Base-by-base conservation (phyloP, 1,140 invertebrate species). In the Drosophila bifasciata region DNA sequence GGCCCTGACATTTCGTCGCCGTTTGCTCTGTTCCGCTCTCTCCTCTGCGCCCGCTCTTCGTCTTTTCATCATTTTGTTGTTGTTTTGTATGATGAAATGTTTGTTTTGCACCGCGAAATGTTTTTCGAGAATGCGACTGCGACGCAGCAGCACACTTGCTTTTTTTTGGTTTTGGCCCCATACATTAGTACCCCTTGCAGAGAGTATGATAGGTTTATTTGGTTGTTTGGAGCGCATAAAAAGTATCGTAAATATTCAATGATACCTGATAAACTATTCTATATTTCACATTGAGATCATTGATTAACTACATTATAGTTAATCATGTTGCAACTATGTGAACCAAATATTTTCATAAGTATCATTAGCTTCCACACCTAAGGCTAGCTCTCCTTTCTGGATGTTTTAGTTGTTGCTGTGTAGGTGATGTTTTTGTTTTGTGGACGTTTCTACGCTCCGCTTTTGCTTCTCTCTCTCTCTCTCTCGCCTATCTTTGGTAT, bases 71-170 rank as follows among this genome's bases (percentile, higher is more conserved):
- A 64, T 70, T 9, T 57, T 75, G 40, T 57, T 60, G 46, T 66
- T n/a, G n/a, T 64, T 75, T 76, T 86, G 56, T 78, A 79, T 84
- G 83, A 86, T 86, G 83, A 86, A 86, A 86, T 86, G 83, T 86
- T 86, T 86, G 83, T 86, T 86, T 86, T 86, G 83, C 83, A 83
- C 83, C 62, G 81, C 83, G 84, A 86, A 86, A 86, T 88, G 78
- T 80, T 74, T 68, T 68, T 41, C 11, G 32, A 36, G 32, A 36
- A 36, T 36, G 48, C 40, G 48, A 53, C 62, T 46, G 62, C 61
- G 62, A 55, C 61, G 62, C 28, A 13, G 51, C n/a, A n/a, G 21
- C 51, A n/a, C 16, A 40, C 51, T 50, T 52, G 51, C 23, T 32
- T 32, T 32, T 32, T 28, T 28, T 32, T n/a, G n/a, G n/a, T 32